These are phyloP conservation scores for Xiphias gladius DNA, from an alignment of 2,113 vertebrate species.

Conservation along the genomic window DNA sequence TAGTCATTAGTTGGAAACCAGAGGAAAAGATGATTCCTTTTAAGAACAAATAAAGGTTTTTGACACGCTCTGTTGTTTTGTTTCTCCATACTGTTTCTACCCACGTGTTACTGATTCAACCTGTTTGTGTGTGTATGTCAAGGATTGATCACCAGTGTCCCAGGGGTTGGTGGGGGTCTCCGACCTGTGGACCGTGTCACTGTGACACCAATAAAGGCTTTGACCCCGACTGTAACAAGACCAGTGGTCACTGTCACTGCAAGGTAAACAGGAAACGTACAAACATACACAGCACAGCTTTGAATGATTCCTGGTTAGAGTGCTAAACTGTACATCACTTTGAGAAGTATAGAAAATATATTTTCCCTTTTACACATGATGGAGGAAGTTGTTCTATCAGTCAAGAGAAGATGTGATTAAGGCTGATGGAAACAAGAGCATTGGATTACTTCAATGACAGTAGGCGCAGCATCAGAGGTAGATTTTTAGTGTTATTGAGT, in stretches of 20 bases:
- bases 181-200: constrained; percentile 95
- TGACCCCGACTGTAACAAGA: constrained; percentile 96
- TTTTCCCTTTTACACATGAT: too few species aligned
- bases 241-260: constrained; percentile 94
- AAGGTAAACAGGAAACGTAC: constrained; percentile 86
- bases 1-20: neutral
- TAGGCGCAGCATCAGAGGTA: neutral
- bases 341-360: too few species aligned
- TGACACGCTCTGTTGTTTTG: neutral
- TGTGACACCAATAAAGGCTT: constrained; percentile 94
- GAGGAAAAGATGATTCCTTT: constrained; percentile 7
- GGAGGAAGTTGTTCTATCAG: neutral
- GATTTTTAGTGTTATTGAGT: neutral
- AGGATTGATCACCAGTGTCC: constrained; percentile 98
- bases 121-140: constrained; percentile 26
- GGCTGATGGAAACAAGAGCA: neutral
- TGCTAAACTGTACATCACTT: too few species aligned
- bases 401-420: neutral
- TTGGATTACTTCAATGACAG: neutral
- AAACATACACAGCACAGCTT: neutral
- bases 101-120: constrained; percentile 5
- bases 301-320: neutral
- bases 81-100: neutral
- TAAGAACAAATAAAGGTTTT: neutral
- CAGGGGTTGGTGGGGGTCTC: constrained; percentile 97